Evolutionary conservation across 2,888 invertebrate genomes (phyloP).

Genomic region (Pollenia labialis): DNA sequence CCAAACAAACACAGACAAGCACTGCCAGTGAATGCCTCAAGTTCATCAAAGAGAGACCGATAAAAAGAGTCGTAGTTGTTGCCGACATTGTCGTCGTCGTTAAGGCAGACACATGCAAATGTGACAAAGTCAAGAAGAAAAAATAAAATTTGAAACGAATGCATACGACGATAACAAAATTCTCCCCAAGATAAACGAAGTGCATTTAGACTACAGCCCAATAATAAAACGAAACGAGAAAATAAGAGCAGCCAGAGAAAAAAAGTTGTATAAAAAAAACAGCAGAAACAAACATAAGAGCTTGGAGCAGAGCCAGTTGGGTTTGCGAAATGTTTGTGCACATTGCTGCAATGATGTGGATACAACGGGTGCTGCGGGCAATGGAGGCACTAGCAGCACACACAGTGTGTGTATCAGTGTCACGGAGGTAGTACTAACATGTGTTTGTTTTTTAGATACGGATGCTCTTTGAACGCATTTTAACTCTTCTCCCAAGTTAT

Average conservation of each 20-base stretch:
- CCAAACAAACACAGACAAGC: constrained; percentile 8
- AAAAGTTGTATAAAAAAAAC: constrained; percentile 30
- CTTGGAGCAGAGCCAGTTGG: constrained; percentile 69
- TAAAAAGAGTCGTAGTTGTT: constrained; percentile 29
- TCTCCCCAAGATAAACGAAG: constrained; percentile 61
- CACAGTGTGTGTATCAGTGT: constrained; percentile 16
- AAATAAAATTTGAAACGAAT: constrained; percentile 44
- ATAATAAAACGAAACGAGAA: constrained; percentile 51
- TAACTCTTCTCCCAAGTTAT: constrained; percentile 66
- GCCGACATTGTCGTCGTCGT: constrained; percentile 36
- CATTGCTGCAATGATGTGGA: constrained; percentile 41
- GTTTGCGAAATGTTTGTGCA: constrained; percentile 61
- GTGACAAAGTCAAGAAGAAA: constrained; percentile 54
- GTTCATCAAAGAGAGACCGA: constrained; percentile 63
- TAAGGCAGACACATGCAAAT: constrained; percentile 41
- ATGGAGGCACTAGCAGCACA: constrained; percentile 31
- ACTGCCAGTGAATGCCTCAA: constrained; percentile 44
- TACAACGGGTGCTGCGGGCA: constrained; percentile 42
- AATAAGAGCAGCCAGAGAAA: constrained; percentile 54
- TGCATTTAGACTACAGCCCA: constrained; percentile 41
- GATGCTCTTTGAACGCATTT: constrained; percentile 72
- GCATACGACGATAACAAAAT: constrained; percentile 52
- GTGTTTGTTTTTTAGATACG: constrained; percentile 17
- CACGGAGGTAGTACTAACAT: constrained; percentile 31
- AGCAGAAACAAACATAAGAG: constrained; percentile 50